These are phyloP conservation scores for Trissolcus brochymenae DNA, from an alignment of 2,888 invertebrate genomes.

Conservation along the genomic window DNA sequence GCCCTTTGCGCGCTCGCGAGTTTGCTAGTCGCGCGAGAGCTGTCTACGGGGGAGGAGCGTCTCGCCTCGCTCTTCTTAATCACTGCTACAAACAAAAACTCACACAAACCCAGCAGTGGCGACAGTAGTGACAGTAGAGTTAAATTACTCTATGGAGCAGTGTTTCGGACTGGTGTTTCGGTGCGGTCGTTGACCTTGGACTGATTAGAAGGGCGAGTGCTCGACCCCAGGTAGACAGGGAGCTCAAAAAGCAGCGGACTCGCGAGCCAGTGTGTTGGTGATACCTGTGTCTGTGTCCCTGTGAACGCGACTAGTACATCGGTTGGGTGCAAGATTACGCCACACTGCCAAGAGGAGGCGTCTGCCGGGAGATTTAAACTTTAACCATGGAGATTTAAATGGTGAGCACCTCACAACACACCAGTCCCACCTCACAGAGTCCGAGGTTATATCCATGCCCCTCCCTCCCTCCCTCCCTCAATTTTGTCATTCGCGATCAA, in stretches of 20 bases:
- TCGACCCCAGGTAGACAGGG: background rate
- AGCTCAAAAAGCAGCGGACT: background rate
- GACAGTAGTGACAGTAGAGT: too few relatives aligned
- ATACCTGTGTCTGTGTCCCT: conserved; percentile 27
- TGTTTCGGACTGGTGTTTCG: conserved; percentile 8
- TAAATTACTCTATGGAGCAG: background rate
- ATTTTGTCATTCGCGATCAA: too few relatives aligned
- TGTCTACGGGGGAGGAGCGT: conserved; percentile 73
- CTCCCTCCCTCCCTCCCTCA: background rate
- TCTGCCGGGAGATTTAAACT: conserved; percentile 69
- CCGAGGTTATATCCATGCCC: background rate
- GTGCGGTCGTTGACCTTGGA: conserved; percentile 24
- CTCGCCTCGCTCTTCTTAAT: conserved; percentile 58
- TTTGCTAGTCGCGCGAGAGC: conserved; percentile 75
- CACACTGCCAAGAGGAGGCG: conserved; percentile 34
- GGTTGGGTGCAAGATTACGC: conserved; percentile 17
- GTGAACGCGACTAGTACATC: conserved; percentile 23
- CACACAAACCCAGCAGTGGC: conserved; percentile 6
- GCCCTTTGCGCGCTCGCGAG: conserved; percentile 71
- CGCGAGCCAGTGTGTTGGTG: conserved; percentile 13
- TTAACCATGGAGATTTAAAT: conserved; percentile 68
- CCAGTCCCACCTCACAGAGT: conserved; percentile 27
- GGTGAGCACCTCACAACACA: too few relatives aligned
- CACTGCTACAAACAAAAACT: conserved; percentile 30
- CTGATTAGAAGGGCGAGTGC: conserved; percentile 29